These are phyloP conservation scores for Drosophila sucinea DNA, from an alignment of 1,140 invertebrate species.

Conservation along the genomic window DNA sequence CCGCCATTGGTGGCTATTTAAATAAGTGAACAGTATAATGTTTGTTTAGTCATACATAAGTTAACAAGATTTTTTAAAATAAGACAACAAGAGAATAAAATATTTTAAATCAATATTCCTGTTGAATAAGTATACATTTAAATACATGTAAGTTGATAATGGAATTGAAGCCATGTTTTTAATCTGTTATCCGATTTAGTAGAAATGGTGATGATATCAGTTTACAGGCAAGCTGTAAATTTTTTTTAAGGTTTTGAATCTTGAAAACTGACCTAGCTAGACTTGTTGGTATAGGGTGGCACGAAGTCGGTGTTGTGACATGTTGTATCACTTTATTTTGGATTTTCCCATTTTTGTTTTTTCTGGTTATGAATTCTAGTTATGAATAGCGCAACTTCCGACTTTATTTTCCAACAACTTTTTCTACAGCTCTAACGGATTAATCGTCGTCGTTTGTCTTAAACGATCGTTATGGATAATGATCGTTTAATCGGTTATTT, in stretches of 20 bases:
- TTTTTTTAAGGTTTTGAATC: no score
- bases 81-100: constrained; percentile 3
- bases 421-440: constrained; percentile 69
- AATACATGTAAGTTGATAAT: not conserved
- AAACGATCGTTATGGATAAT: constrained; percentile 27
- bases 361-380: constrained; percentile 32
- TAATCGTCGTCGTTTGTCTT: constrained; percentile 41
- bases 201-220: not conserved
- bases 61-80: not conserved
- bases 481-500: not conserved
- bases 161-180: not conserved
- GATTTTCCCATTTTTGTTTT: constrained; percentile 32
- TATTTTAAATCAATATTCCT: not conserved
- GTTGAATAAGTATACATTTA: not conserved
- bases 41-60: constrained; percentile 4
- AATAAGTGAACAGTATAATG: not conserved
- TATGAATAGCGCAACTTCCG: constrained; percentile 12
- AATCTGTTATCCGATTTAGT: not conserved
- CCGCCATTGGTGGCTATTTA: not conserved
- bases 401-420: constrained; percentile 67
- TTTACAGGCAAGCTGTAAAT: no score
- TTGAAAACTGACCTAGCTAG: no score
- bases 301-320: not conserved
- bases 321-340: constrained; percentile 70
- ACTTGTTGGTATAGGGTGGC: not conserved